Conservation (phyloP, 2,888 invertebrate genomes). For the Sinohyriopsis cumingii region DNA sequence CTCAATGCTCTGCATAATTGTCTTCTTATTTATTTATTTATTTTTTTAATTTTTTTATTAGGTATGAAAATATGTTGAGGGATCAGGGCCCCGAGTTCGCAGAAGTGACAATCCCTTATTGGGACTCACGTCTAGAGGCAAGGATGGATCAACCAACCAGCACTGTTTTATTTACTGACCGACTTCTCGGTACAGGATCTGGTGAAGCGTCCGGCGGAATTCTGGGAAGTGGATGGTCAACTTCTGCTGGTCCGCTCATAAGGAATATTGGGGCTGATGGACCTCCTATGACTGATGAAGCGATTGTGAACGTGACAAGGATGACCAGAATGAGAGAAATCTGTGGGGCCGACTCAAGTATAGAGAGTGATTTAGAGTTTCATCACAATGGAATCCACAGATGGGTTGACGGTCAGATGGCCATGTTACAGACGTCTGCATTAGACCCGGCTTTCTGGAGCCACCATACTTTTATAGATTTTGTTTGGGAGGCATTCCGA, state of each 20-base stretch:
- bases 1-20: neutral
- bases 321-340: slow-evolving; percentile 24
- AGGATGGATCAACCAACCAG: slow-evolving; percentile 24
- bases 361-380: slow-evolving; percentile 44
- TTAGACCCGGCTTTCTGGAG: slow-evolving; percentile 57
- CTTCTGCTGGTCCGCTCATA: slow-evolving; percentile 40
- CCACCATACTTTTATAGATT: slow-evolving; percentile 53
- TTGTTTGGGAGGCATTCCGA: slow-evolving; percentile 52
- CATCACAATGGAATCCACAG: slow-evolving; percentile 52
- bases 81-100: slow-evolving; percentile 47
- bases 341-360: slow-evolving; percentile 41
- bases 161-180: slow-evolving; percentile 48
- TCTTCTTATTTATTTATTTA: neutral
- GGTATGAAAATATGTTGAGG: slow-evolving; percentile 55
- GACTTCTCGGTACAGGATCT: slow-evolving; percentile 45
- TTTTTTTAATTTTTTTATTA: slow-evolving; percentile 14
- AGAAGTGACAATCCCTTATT: slow-evolving; percentile 53
- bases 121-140: slow-evolving; percentile 52
- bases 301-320: slow-evolving; percentile 38
- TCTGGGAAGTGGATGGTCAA: slow-evolving; percentile 47
- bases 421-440: slow-evolving; percentile 44
- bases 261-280: slow-evolving; percentile 51
- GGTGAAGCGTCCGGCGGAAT: slow-evolving; percentile 50
- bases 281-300: slow-evolving; percentile 35
- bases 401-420: slow-evolving; percentile 56